These are phyloP conservation scores for Drosophila meridiana DNA, from an alignment of 2,888 invertebrate genomes.

Conservation along the genomic window DNA sequence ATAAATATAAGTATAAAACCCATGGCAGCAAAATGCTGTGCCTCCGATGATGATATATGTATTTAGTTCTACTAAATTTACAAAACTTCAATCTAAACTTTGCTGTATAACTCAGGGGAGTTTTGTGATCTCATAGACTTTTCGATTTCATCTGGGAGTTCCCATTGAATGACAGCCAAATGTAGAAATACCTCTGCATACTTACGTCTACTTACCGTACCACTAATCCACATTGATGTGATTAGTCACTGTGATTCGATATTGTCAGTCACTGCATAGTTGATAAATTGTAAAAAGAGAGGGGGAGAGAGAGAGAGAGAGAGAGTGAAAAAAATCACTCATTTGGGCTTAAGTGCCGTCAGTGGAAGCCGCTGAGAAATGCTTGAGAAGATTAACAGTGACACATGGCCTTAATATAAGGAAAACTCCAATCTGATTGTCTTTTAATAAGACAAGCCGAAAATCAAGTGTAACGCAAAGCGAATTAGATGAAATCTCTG, in stretches of 20 bases:
- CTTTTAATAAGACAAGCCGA: slow-evolving; percentile 61
- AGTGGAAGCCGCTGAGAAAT: slow-evolving; percentile 26
- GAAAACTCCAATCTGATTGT: slow-evolving; percentile 53
- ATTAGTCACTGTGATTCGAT: slow-evolving; percentile 25
- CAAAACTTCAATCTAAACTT: not conserved
- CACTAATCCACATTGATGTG: slow-evolving; percentile 13
- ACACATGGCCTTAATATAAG: slow-evolving; percentile 47
- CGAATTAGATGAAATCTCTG: slow-evolving; percentile 60
- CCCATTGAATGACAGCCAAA: not conserved
- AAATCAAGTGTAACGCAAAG: slow-evolving; percentile 62
- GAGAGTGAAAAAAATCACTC: slow-evolving; percentile 39
- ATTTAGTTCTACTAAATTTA: not conserved
- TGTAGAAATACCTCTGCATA: not conserved
- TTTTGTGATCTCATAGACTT: no score
- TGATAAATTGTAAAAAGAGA: not conserved
- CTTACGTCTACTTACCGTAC: slow-evolving; percentile 12
- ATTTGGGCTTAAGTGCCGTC: slow-evolving; percentile 42
- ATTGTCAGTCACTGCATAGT: slow-evolving; percentile 22
- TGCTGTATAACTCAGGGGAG: no score
- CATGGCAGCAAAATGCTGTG: not conserved
- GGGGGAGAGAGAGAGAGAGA: not conserved
- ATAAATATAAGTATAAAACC: not conserved
- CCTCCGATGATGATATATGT: not conserved
- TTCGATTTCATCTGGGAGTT: not conserved
- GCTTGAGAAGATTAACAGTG: slow-evolving; percentile 46